Evolutionary conservation across 1,140 invertebrate species (phyloP).

Genomic region (Drosophila tristis): DNA sequence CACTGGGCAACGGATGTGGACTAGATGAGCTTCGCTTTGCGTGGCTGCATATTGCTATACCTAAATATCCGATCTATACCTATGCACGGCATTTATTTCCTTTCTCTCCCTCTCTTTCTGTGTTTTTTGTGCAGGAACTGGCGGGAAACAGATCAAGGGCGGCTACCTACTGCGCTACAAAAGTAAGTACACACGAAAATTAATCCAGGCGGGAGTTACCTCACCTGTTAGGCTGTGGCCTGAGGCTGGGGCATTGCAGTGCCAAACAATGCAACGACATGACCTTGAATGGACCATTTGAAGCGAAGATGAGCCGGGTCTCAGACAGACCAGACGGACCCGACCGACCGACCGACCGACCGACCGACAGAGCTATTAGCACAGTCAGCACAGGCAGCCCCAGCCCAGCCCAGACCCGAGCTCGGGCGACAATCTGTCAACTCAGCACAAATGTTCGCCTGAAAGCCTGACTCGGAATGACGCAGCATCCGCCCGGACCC

Average conservation of each 20-base stretch:
- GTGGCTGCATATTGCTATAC: neutral
- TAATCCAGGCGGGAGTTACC: neutral
- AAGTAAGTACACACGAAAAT: conserved; percentile 85
- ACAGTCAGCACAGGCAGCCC: conserved; percentile 1
- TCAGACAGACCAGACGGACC: too few species aligned
- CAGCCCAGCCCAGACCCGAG: too few species aligned
- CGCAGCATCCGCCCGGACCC: conserved; percentile 36
- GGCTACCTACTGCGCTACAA: conserved; percentile 88
- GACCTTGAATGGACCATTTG: too few species aligned
- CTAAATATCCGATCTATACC: neutral
- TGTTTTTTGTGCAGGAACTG: conserved; percentile 85
- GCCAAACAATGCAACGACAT: too few species aligned
- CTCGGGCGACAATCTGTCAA: conserved; percentile 58
- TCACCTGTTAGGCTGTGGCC: neutral
- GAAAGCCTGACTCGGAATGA: conserved; percentile 45
- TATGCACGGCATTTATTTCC: neutral
- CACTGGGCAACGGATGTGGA: conserved; percentile 27
- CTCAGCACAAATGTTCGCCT: conserved; percentile 58
- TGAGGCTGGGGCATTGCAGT: too few species aligned
- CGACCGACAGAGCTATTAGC: conserved; percentile 14
- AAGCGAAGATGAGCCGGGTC: too few species aligned
- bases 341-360: too few species aligned
- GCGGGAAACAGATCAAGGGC: conserved; percentile 87
- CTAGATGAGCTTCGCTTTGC: conserved; percentile 35
- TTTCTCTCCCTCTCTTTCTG: conserved; percentile 2